Evolutionary conservation across 2,797 vertebrate species (phyloP).

Genomic region (Falco novaeseelandiae): DNA sequence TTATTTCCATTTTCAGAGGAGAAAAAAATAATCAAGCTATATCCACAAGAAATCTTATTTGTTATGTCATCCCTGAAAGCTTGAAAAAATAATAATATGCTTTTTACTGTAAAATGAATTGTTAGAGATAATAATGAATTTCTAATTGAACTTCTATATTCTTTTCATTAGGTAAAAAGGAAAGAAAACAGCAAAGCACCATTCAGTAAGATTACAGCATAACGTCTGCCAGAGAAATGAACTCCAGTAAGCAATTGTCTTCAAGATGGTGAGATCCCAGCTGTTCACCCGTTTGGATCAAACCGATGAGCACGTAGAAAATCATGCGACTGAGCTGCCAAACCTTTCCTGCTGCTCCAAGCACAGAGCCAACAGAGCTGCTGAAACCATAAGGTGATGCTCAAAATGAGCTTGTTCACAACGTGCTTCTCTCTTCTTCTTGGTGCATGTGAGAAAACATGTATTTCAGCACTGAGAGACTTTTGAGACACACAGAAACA

Average conservation of each 20-base stretch:
- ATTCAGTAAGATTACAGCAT: background rate
- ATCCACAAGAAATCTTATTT: background rate
- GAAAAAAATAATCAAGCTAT: background rate
- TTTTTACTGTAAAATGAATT: background rate
- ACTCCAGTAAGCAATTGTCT: slow-evolving; percentile 47
- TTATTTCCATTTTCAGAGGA: background rate
- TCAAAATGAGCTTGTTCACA: slow-evolving; percentile 46
- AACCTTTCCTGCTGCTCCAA: slow-evolving; percentile 38
- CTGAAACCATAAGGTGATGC: slow-evolving; percentile 64
- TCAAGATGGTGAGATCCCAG: slow-evolving; percentile 53
- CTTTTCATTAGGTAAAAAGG: slow-evolving; percentile 11
- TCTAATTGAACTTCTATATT: background rate
- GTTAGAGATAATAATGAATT: background rate
- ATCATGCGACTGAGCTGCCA: slow-evolving; percentile 40
- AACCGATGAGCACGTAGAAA: slow-evolving; percentile 41
- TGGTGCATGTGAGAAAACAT: background rate
- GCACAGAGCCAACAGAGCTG: slow-evolving; percentile 40
- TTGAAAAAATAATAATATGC: background rate
- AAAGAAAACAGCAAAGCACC: background rate
- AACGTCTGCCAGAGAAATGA: slow-evolving; percentile 30
- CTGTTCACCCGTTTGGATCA: slow-evolving; percentile 70
- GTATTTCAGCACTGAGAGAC: slow-evolving; percentile 40
- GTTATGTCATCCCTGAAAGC: background rate
- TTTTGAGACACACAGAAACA: background rate
- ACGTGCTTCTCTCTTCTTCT: background rate